These are phyloP conservation scores for Dryobotodes eremita DNA, from an alignment of 2,888 invertebrate genomes.

Conservation along the genomic window DNA sequence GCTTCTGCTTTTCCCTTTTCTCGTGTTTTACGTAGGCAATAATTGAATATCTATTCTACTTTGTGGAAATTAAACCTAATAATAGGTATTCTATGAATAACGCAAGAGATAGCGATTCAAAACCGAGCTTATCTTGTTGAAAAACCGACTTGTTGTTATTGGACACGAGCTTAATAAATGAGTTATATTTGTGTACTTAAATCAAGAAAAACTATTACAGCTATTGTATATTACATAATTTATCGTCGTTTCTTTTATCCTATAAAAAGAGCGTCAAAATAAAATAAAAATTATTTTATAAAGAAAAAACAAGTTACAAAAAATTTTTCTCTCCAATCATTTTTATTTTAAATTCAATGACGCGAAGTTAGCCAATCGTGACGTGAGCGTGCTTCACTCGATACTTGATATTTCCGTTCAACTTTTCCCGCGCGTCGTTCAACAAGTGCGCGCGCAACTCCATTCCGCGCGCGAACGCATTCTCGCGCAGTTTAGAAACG, in stretches of 20 bases:
- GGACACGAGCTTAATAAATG: background rate
- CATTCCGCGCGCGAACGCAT: conserved; percentile 86
- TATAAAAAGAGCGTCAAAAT: background rate
- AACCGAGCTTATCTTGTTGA: background rate
- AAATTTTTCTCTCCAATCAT: too few species aligned
- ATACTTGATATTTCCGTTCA: conserved; percentile 77
- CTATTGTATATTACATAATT: background rate
- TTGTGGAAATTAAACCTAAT: background rate
- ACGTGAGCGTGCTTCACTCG: conserved; percentile 62
- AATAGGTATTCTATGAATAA: background rate
- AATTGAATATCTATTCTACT: background rate
- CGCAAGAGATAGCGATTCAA: background rate
- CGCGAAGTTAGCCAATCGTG: conserved; percentile 54
- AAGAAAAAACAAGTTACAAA: too few species aligned
- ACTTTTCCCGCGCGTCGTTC: conserved; percentile 81
- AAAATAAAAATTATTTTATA: background rate
- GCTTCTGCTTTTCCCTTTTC: background rate
- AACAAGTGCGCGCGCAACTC: conserved; percentile 80
- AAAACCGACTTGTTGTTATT: background rate
- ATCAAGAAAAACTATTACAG: too few species aligned
- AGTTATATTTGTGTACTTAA: too few species aligned
- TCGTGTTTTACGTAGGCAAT: background rate
- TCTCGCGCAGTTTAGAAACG: conserved; percentile 73
- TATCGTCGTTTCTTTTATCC: too few species aligned
- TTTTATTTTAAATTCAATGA: conserved; percentile 19